Conservation (phyloP, 2,797 vertebrate genomes). For the Anguilla marmorata region DNA sequence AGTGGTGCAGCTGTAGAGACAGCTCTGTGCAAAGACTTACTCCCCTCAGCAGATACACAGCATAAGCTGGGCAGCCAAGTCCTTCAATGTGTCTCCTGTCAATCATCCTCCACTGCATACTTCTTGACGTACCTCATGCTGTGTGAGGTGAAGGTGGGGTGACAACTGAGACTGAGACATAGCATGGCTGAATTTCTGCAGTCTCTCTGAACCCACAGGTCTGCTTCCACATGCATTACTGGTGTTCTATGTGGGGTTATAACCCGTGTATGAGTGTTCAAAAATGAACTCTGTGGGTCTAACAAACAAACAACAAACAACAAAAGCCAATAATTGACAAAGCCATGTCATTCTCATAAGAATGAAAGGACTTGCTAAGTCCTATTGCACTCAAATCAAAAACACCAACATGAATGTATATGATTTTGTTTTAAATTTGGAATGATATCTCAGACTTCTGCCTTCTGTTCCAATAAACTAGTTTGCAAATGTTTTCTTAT, state of each 20-base stretch:
- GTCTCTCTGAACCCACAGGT: not conserved
- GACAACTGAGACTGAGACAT: not conserved
- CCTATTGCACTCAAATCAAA: not conserved
- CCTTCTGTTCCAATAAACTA: too few species aligned
- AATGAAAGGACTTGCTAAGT: not conserved
- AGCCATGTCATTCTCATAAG: not conserved
- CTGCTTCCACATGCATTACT: not conserved
- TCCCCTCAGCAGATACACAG: constrained; percentile 27
- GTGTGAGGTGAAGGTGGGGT: constrained; percentile 3
- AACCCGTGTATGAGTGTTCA: not conserved
- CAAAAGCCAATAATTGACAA: not conserved
- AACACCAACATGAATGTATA: not conserved
- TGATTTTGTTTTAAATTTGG: not conserved
- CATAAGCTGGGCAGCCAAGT: constrained; percentile 53
- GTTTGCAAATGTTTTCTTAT: too few species aligned
- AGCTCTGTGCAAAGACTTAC: constrained; percentile 51
- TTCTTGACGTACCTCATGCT: constrained; percentile 40
- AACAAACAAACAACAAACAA: not conserved
- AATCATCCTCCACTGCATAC: constrained; percentile 43
- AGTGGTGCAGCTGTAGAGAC: constrained; percentile 56
- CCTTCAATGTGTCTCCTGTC: constrained; percentile 37
- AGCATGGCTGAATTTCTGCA: not conserved
- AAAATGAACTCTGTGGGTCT: not conserved
- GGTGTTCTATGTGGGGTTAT: not conserved
- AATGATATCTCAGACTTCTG: not conserved